Base-by-base conservation (phyloP, 2,797 vertebrate genomes). In the Hybognathus amarus region DNA sequence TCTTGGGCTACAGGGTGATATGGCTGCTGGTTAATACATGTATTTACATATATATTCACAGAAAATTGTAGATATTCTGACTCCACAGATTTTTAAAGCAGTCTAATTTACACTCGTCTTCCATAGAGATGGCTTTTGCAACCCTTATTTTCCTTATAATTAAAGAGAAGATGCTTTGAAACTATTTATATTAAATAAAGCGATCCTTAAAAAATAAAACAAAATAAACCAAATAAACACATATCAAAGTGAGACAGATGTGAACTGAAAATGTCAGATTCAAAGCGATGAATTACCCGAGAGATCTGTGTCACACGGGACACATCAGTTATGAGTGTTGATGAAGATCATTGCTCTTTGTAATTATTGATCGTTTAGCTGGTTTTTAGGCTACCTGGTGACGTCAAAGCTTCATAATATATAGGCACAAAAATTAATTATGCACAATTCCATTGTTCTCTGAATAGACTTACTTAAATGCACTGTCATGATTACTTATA, bases 251-350 rank as follows among this genome's bases (percentile, higher is more conserved):
- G 42, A 50, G 61, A 30, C 61, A 30, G 78, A 80, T 69, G 3
- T 40, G 50, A 69, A 22, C 2, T 56, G 50, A 70, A 54, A 70
- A 79, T 40, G 64, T 79, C 64, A 68, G 50, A 80, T 38, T 22
- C 6, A 59, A 13, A 18, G 52, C 40, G 0, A 56, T 70, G 47
- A 54, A 36, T 74, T 47, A 52, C 33, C 33, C 27, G 13, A 52
- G 18, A 73, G 42, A 50, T 20, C 24, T 71, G 24, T 50, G 24
- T 20, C 45, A 33, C 8, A 27, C 13, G 10, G 9, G n/a, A 27
- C 6, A 18, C 7, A 30, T 27, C 8, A 30, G 42, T 47, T 71
- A 13, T 33, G 70, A 70, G 27, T 11, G 24, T 6, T 50, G 45
- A 30, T 71, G 45, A 64, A 64, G 61, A 33, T 64, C 6, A 17